A percentile compares a stretch with the other conserved stretches of the same genome.
These are phyloP conservation scores for Aurelia sp. DNA, from an alignment of 30 jellyfish, hydroid and myxozoan genomes.

Conservation along the genomic window DNA sequence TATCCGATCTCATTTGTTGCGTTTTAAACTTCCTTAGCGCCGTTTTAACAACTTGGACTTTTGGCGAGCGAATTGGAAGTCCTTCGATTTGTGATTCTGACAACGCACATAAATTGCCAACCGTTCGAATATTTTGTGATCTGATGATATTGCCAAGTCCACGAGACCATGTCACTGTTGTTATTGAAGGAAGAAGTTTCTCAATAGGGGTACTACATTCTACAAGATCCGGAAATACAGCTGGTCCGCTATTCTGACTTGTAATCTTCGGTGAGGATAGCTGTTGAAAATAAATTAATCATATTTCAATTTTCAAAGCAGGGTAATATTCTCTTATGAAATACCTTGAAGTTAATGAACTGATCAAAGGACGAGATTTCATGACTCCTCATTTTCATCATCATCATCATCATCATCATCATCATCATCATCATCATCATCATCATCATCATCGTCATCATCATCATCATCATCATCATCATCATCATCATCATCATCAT, in stretches of 20 bases:
- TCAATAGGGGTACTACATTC: constrained; percentile 88
- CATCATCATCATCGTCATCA: too few relatives aligned
- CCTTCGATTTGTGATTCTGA: constrained; percentile 82
- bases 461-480: too few relatives aligned
- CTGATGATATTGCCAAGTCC: constrained; percentile 92
- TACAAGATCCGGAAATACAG: constrained; percentile 85
- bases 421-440: too few relatives aligned
- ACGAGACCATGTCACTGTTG: constrained; percentile 81
- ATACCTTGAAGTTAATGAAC: too few relatives aligned
- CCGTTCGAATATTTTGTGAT: constrained; percentile 90
- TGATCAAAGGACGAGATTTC: too few relatives aligned
- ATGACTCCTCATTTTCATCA: too few relatives aligned
- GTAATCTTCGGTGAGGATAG: constrained; percentile 36
- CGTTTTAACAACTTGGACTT: constrained; percentile 69
- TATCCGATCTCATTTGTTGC: constrained; percentile 38
- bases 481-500: too few relatives aligned
- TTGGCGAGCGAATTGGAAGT: constrained; percentile 96
- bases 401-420: too few relatives aligned
- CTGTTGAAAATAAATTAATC: constrained; percentile 26
- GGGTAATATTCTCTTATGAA: too few relatives aligned
- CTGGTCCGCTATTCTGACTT: constrained; percentile 31
- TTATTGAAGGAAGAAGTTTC: constrained; percentile 83
- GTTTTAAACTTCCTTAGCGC: constrained; percentile 66
- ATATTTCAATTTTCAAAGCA: background rate
- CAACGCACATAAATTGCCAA: constrained; percentile 85